These are phyloP conservation scores for Nylanderia fulva DNA, from an alignment of 1,140 invertebrate genomes.

Conservation along the genomic window DNA sequence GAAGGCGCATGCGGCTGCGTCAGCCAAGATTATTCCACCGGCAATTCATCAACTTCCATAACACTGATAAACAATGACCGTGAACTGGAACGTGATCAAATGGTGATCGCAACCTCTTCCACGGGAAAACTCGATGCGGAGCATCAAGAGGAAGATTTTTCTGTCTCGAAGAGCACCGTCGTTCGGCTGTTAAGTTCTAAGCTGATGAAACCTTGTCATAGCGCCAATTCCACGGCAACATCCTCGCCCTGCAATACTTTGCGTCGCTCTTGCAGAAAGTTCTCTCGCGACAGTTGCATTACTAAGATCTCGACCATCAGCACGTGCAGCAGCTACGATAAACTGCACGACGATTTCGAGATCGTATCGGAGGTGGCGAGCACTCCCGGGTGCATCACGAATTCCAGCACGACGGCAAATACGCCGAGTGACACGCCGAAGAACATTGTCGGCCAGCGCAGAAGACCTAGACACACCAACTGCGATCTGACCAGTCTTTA, in stretches of 20 bases:
- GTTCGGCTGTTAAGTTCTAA: slow-evolving; percentile 73
- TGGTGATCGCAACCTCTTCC: neutral
- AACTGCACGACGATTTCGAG: slow-evolving; percentile 72
- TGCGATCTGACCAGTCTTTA: slow-evolving; percentile 79
- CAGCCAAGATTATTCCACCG: slow-evolving; percentile 6
- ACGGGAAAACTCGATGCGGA: neutral
- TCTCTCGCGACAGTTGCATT: slow-evolving; percentile 76
- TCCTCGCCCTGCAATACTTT: slow-evolving; percentile 67
- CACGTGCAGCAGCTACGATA: slow-evolving; percentile 74
- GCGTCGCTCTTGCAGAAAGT: slow-evolving; percentile 64
- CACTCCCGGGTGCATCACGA: slow-evolving; percentile 62
- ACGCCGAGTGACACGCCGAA: slow-evolving; percentile 55
- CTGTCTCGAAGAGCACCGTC: slow-evolving; percentile 65
- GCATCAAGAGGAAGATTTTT: slow-evolving; percentile 39
- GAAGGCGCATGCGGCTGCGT: slow-evolving; percentile 82
- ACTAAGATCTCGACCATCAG: slow-evolving; percentile 73
- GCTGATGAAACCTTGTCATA: neutral
- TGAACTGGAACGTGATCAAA: neutral
- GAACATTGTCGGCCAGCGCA: neutral
- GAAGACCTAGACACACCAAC: slow-evolving; percentile 55
- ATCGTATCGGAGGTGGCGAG: slow-evolving; percentile 75
- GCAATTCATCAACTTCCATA: neutral
- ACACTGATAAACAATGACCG: neutral
- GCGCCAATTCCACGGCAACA: slow-evolving; percentile 49
- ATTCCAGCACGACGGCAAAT: slow-evolving; percentile 49